Evolutionary conservation across 2,888 invertebrate genomes (phyloP).

Genomic region (Teleiodes luculella): DNA sequence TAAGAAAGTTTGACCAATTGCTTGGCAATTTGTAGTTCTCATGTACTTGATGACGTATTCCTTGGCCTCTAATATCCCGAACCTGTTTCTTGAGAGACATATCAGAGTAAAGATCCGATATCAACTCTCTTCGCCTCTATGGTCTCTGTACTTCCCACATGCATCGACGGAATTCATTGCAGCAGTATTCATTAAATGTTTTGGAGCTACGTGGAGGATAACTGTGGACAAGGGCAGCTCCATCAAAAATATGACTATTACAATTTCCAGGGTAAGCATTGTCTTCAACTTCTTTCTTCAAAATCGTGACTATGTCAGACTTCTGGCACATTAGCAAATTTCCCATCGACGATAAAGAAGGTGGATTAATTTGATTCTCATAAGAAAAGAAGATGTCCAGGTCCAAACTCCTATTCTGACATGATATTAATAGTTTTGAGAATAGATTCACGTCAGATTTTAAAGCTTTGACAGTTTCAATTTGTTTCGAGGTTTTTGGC

Average conservation of each 20-base stretch:
- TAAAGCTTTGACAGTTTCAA: conserved; percentile 9
- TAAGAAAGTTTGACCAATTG: conserved; percentile 12
- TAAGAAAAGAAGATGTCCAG: conserved; percentile 10
- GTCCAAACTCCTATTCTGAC: conserved; percentile 11
- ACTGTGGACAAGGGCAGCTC: conserved; percentile 17
- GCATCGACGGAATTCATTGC: conserved; percentile 15
- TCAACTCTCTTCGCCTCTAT: conserved; percentile 15
- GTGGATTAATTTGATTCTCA: conserved; percentile 14
- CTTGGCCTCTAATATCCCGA: conserved; percentile 11
- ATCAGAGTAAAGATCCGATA: conserved; percentile 12
- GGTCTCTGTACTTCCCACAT: conserved; percentile 13
- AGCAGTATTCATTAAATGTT: conserved; percentile 15
- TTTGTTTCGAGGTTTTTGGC: conserved; percentile 14
- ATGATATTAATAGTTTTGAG: conserved; percentile 12
- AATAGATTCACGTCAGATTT: conserved; percentile 12
- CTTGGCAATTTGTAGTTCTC: neutral
- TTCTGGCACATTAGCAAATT: conserved; percentile 16
- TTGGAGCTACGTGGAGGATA: conserved; percentile 18
- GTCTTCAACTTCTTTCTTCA: conserved; percentile 15
- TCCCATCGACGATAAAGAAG: conserved; percentile 15
- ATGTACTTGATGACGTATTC: conserved; percentile 14
- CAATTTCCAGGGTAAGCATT: conserved; percentile 13
- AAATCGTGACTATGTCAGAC: conserved; percentile 18
- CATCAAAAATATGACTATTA: conserved; percentile 15
- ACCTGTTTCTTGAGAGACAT: conserved; percentile 13